Evolutionary conservation across 2,888 invertebrate genomes (phyloP), one percentile per base, ranked within the genome.

Genomic region (Oxyteleia sp.): DNA sequence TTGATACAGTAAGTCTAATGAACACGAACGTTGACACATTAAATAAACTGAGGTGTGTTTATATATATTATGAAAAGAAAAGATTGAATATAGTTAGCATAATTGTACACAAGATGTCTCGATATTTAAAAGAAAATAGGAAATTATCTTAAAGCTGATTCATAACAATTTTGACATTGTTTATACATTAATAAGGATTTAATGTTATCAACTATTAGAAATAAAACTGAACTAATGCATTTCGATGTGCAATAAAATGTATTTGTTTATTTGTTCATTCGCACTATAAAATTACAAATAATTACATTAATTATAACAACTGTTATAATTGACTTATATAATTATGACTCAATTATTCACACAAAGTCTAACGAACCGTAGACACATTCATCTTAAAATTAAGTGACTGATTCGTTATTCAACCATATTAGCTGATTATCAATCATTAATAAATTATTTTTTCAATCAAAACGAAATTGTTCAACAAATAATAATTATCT

Each of bases 361-460:
- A 57, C 57, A 45, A 11, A n/a, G n/a, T 38, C 4, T 18, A 43
- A 35, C n/a, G 29, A 66, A 41, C 20, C 61, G 43, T 35, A 49
- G 13, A 59, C 43, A 59, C 59, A 51, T 49, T 51, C 57, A 57
- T 5, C 41, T 66, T 76, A 51, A 61, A 68, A 57, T 38, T 76
- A 68, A 49, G 41, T 75, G 75, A 75, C 76, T 68, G 51, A 66
- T 66, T 23, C 41, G 53, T 72, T 20, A 11, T 55, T 23, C 43
- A 63, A 72, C 35, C 23, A 18, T 18, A 16, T 47, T 2, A 51
- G n/a, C 47, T 32, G n/a, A n/a, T n/a, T n/a, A n/a, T n/a, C n/a
- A n/a, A 69, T 10, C 41, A 13, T 26, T 26, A 55, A 68, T 68
- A 68, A 68, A 68, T 53, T 43, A 38, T 20, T 20, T 41, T 29